A percentile compares a stretch with the other conserved stretches of the same genome.
These are phyloP conservation scores for Polypterus senegalus DNA, from an alignment of 2,113 vertebrate genomes.

Conservation along the genomic window DNA sequence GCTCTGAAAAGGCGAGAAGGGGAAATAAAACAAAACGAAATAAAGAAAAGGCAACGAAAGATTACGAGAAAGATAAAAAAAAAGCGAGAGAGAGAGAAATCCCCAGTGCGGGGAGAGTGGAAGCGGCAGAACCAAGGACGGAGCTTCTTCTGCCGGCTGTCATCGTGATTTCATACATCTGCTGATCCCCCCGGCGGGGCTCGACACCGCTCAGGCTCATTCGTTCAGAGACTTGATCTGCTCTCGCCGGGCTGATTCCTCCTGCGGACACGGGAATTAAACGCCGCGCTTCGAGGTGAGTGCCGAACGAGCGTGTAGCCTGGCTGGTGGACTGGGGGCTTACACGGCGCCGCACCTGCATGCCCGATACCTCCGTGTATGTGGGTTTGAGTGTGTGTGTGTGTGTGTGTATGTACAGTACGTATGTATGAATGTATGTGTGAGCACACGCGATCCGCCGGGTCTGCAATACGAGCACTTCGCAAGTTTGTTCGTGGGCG, in stretches of 20 bases:
- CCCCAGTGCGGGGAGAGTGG: conserved; percentile 1
- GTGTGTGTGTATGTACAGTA: no score
- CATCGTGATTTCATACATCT: conserved; percentile 14
- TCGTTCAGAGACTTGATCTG: background rate
- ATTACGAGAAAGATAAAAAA: background rate
- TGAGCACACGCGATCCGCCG: no score
- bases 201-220: background rate
- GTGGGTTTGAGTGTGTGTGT: no score
- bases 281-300: conserved; percentile 46
- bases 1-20: background rate
- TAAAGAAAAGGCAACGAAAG: background rate
- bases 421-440: no score
- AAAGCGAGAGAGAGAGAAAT: conserved; percentile 20
- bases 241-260: conserved; percentile 11
- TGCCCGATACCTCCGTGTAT: no score
- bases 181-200: conserved; percentile 1
- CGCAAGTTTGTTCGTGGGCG: no score
- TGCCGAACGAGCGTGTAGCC: background rate
- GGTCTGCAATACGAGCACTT: no score
- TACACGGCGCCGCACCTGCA: no score
- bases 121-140: conserved; percentile 29
- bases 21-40: background rate
- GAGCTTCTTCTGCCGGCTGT: conserved; percentile 9
- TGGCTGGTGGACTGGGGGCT: no score
- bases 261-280: conserved; percentile 39